A percentile compares a stretch with the other conserved stretches of the same genome.
Conservation (phyloP, 2,797 vertebrate genomes). For the Muscicapa comitata region DNA sequence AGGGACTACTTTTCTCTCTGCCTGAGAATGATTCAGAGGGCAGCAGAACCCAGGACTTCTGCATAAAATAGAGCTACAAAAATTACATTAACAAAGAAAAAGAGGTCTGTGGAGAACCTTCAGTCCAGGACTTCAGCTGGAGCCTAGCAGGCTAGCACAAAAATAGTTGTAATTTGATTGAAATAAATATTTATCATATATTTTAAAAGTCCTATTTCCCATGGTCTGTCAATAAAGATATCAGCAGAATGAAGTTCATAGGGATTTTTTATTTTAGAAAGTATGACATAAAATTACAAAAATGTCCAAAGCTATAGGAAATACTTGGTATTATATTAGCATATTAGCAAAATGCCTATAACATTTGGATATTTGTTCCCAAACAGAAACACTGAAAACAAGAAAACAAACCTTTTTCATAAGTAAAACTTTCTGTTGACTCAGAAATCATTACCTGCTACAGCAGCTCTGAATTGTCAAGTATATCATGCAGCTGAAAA, state of each 20-base stretch:
- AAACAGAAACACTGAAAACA: not conserved
- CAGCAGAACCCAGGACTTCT: not conserved
- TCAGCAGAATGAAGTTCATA: not conserved
- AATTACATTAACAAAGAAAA: not conserved
- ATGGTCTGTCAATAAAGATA: not conserved
- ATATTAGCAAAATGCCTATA: not conserved
- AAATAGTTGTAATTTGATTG: not conserved
- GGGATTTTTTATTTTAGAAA: not conserved
- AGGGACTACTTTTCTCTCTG: not conserved
- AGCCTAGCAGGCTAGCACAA: not conserved
- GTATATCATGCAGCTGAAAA: not conserved
- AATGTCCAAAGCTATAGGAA: not conserved
- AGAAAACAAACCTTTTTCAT: not conserved
- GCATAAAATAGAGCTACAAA: not conserved
- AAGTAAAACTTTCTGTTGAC: not conserved
- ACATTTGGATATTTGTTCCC: not conserved
- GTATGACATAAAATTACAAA: not conserved
- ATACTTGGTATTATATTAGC: not conserved
- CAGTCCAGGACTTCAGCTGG: not conserved
- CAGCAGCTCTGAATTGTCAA: not conserved
- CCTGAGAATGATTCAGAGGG: not conserved
- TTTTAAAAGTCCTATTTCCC: not conserved
- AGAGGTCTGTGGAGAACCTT: not conserved
- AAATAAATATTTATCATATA: not conserved
- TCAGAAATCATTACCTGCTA: not conserved